Evolutionary conservation across 2,113 vertebrate species (phyloP), one percentile per base, ranked within the genome.

Genomic region (Rhea americana): DNA sequence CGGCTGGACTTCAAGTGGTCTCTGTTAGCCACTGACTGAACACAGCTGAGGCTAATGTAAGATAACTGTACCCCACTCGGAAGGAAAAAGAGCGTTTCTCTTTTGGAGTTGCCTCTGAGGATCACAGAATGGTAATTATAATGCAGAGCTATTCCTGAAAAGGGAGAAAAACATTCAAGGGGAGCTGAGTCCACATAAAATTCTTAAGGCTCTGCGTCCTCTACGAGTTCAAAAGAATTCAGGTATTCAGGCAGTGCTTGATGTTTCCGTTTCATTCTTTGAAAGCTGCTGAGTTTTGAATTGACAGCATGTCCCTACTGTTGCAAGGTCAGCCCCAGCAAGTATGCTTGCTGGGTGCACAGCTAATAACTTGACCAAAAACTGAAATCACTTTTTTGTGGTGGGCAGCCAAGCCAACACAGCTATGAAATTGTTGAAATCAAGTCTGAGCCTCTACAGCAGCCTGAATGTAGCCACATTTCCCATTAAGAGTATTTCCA

Each of bases 121-220:
- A 93, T 92, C 84, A 75, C 88, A 45, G 75, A 74, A 83, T 77
- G 90, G 55, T 85, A 94, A 92, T 81, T 87, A 82, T 35, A 89
- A 82, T 9, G 12, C 73, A 62, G 76, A 92, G n/a, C 50, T 53
- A 89, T 62, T 89, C 56, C 16, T 68, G 51, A 82, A 94, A 90
- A 71, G 12, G 2, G 71, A 86, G 68, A 81, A 73, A 91, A 90
- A 12, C 28, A 35, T 78, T 55, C 48, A 58, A 80, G 66, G 80
- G 76, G 56, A 80, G 68, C 0, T 7, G 28, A 92, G 47, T 35
- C 79, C 85, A 70, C 71, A 76, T 90, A 56, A 87, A 2, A 48
- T 9, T 35, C 75, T 75, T 45, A 20, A 26, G 76, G 75, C 72
- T 82, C 37, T 2, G 0, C 1, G 20, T 58, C 74, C 87, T 62